Evolutionary conservation across 2,797 vertebrate species (phyloP), one percentile per base, ranked within the genome.

Genomic region (Tinamus major): DNA sequence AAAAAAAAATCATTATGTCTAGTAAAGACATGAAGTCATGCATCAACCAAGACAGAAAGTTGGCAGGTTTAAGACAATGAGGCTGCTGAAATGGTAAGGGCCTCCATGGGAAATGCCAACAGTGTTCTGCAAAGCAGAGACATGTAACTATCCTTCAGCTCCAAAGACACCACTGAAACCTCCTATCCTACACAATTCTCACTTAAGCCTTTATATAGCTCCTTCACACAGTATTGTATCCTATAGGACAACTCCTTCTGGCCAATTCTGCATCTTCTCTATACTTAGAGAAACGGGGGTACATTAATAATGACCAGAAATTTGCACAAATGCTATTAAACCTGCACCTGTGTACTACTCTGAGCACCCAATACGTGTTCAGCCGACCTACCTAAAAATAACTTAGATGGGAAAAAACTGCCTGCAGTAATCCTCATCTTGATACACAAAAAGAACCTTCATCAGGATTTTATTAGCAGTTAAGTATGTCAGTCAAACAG

Each of bases 361-460:
- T 44, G 10, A 94, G 62, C 14, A 5, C 41, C 26, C 59, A 76
- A 3, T 63, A 87, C 4, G 5, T 37, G 64, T 87, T 92, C 58
- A 87, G 76, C 18, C 74, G 85, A 79, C 27, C 70, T 37, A 53
- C n/a, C 10, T 37, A 92, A 89, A 93, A 89, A 48, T 56, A 94
- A 83, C 21, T 68, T 13, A 4, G 44, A 76, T 70, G 46, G 53
- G 68, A 86, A 89, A 49, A 68, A 83, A 29, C n/a, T 80, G n/a
- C 15, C 31, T 75, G 74, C 21, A 56, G 33, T 80, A 87, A 63
- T 21, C 37, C 26, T 75, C 67, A 79, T 26, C 65, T 75, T 58
- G 27, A 6, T 31, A 61, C 7, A 39, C 26, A 31, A 46, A 86
- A 86, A 44, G 59, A 91, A 79, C 9, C 42, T 91, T 84, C 77